Conservation (phyloP, 2,113 vertebrate genomes). For the Ceuthmochares aereus region DNA sequence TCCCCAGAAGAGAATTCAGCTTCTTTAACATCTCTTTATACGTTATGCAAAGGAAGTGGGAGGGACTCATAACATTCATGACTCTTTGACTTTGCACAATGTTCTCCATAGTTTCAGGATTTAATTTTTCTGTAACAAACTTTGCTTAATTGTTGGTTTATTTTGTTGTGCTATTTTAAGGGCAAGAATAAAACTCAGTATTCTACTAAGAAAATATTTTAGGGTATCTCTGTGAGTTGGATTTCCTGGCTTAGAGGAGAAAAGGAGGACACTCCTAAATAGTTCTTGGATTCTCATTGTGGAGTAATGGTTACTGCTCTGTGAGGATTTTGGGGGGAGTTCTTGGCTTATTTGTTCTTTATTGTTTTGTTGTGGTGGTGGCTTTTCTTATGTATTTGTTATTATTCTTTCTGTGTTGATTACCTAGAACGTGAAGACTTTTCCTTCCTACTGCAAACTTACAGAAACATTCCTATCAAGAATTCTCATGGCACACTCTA, state of each 20-base stretch:
- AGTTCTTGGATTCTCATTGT: background rate
- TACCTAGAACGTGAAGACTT: background rate
- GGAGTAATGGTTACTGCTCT: background rate
- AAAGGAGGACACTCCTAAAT: background rate
- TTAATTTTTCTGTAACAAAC: background rate
- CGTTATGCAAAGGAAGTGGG: rapidly evolving
- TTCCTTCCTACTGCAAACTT: background rate
- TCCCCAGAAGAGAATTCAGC: background rate
- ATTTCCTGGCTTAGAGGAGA: background rate
- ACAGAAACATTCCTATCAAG: background rate
- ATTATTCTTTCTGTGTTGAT: background rate
- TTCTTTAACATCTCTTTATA: background rate
- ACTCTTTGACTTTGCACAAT: background rate
- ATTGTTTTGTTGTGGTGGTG: background rate
- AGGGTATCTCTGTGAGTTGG: background rate
- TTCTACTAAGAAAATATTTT: background rate
- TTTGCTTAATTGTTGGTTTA: background rate
- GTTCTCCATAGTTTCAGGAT: background rate
- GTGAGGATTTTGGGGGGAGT: rapidly evolving
- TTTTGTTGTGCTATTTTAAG: background rate
- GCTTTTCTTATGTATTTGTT: background rate
- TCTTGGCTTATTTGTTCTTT: background rate
- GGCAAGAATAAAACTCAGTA: background rate
- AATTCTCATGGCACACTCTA: background rate
- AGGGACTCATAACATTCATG: background rate